Percentiles rank a stretch among this genome's conserved stretches.
Evolutionary conservation across 2,888 invertebrate species (phyloP).

Genomic region (Aelia acuminata): DNA sequence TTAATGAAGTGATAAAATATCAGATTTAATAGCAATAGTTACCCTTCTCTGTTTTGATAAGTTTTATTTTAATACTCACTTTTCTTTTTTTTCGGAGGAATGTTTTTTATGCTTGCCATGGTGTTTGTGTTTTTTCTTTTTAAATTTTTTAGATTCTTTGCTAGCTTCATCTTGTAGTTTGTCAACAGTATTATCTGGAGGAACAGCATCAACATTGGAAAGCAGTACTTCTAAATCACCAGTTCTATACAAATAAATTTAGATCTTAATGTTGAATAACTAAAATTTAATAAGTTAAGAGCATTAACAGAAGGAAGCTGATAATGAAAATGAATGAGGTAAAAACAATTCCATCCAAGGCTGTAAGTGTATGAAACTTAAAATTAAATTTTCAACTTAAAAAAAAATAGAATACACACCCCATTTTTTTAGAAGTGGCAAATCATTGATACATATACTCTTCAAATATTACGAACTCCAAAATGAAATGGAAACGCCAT

Average conservation of each 20-base stretch:
- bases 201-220: constrained; percentile 32
- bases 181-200: constrained; percentile 46
- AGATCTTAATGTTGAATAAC: neutral
- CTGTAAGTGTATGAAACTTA: neutral
- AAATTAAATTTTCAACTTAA: neutral
- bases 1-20: too few species aligned
- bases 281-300: neutral
- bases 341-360: neutral
- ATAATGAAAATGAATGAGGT: neutral
- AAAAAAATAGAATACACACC: neutral
- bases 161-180: constrained; percentile 25
- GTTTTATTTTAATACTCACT: too few species aligned
- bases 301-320: neutral
- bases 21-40: too few species aligned
- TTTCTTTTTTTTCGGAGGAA: constrained; percentile 71
- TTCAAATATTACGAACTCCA: constrained; percentile 1
- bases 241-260: constrained; percentile 26
- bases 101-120: constrained; percentile 74
- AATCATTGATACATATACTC: neutral
- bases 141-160: constrained; percentile 67
- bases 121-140: constrained; percentile 78
- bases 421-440: neutral
- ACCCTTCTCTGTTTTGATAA: too few species aligned
- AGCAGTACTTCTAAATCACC: constrained; percentile 51
- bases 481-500: neutral